Percentiles rank a stretch among this genome's conserved stretches.
Conservation (phyloP, 2,797 vertebrate genomes). For the Otus scops region DNA sequence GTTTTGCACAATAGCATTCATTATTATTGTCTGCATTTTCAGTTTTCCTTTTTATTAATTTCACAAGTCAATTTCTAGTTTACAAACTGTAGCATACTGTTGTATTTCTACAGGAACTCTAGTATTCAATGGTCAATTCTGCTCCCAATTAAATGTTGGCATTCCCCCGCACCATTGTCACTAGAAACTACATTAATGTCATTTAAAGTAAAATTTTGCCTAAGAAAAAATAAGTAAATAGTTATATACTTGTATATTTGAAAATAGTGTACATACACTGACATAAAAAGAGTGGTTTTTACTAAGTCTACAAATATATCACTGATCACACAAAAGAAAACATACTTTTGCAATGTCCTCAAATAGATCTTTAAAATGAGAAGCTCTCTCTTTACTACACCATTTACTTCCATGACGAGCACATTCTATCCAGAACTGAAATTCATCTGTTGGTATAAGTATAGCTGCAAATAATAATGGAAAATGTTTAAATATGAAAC, state of each 20-base stretch:
- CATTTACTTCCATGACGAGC: constrained; percentile 80
- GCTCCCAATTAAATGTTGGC: neutral
- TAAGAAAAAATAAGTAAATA: neutral
- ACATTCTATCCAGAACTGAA: constrained; percentile 91
- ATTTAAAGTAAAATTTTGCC: neutral
- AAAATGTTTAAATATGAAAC: neutral
- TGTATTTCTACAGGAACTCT: neutral
- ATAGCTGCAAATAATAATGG: constrained; percentile 80
- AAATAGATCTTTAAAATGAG: constrained; percentile 87
- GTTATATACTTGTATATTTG: neutral
- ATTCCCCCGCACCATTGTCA: neutral
- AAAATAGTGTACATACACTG: neutral
- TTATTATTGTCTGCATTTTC: neutral
- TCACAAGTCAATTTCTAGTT: neutral
- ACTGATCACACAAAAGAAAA: neutral
- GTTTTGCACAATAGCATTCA: neutral
- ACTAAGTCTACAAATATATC: neutral
- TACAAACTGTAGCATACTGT: neutral
- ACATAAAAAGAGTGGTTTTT: neutral
- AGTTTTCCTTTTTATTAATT: neutral
- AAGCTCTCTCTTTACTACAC: constrained; percentile 83
- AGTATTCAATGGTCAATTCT: neutral
- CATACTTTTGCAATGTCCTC: constrained; percentile 88
- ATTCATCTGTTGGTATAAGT: constrained; percentile 91
- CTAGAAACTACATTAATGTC: neutral